Base-by-base conservation (phyloP, 1,140 invertebrate species). In the Microplitis mediator region DNA sequence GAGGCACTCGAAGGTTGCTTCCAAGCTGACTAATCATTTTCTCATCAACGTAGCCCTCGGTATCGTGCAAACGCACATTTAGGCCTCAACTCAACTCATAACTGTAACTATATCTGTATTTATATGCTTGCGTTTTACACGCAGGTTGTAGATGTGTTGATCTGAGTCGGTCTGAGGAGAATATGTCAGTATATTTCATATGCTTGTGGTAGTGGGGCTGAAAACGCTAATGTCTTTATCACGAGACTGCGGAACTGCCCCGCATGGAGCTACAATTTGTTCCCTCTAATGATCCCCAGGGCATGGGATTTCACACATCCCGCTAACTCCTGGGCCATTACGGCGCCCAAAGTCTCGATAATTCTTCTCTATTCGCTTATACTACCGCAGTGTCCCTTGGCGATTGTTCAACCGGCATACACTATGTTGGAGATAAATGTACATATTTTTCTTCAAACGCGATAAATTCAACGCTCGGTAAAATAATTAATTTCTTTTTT, bases 191-290 rank as follows among this genome's bases (percentile, higher is more conserved):
- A 45, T 45, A 45, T 45, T 45, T 45, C 11, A 6, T 45, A 45
- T 3, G 39, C 1, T 45, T 0, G 39, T 45, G 5, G 11, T 45
- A 11, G 39, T 45, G 11, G 11, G 14, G 9, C 35, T 61, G 69
- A 74, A 66, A 72, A 74, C 72, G 75, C 77, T 81, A 81, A 82
- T 82, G 81, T 82, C 81, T 82, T 79, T 80, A 82, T 81, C 81
- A 77, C 79, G 75, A 76, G 75, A 71, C 69, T 63, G 60, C 64
- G 36, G 56, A 74, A 74, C 64, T 69, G 62, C 62, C 69, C 45
- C 58, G 50, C 58, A 34, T 51, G 50, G 60, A 62, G 60, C 66
- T 65, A 75, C 71, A 75, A 75, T 72, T 75, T 75, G 67, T 73
- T 69, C 52, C 71, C 72, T 71, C 72, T 76, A 76, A 76, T 76